Conservation (phyloP, 1,140 invertebrate genomes). For the Drosophila tsacasi region DNA sequence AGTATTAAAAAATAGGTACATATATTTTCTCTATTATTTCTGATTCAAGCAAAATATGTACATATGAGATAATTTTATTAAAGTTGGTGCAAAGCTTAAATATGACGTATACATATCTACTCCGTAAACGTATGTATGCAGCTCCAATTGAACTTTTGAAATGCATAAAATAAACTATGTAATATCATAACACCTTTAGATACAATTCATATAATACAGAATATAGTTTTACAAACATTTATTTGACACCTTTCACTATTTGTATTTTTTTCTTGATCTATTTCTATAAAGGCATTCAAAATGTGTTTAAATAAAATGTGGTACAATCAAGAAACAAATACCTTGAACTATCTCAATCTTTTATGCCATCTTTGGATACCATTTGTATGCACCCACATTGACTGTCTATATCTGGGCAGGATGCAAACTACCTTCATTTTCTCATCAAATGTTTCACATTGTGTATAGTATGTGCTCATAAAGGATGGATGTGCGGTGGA, state of each 20-base stretch:
- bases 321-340: background rate
- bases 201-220: background rate
- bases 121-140: too few relatives aligned
- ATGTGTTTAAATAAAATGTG: background rate
- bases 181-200: too few relatives aligned
- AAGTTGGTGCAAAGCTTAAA: too few relatives aligned
- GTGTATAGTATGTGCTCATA: constrained; percentile 1
- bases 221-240: background rate
- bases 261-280: background rate
- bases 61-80: too few relatives aligned
- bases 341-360: background rate
- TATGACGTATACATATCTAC: background rate
- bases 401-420: background rate
- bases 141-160: background rate
- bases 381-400: constrained; percentile 8
- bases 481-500: background rate
- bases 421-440: constrained; percentile 9
- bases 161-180: background rate
- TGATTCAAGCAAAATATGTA: too few relatives aligned
- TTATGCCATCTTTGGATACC: background rate
- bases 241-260: background rate
- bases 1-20: too few relatives aligned
- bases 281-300: background rate
- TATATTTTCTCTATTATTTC: too few relatives aligned
- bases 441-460: constrained; percentile 24